Conservation (phyloP, 2,797 vertebrate genomes). For the Trematomus bernacchii region DNA sequence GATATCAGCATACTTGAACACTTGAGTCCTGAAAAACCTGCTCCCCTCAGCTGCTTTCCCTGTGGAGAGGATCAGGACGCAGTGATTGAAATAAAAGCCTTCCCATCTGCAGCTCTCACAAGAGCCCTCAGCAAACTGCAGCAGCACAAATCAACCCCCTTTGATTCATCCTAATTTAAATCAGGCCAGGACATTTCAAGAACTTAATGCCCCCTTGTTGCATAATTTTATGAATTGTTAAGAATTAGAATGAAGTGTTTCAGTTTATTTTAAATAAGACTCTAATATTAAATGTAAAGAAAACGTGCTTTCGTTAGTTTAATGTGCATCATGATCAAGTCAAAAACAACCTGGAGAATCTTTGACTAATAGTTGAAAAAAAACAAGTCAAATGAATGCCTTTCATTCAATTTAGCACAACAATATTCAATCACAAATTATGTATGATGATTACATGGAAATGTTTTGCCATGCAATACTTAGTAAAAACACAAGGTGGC, state of each 20-base stretch:
- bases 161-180: conserved; percentile 40
- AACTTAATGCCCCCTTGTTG: conserved; percentile 1
- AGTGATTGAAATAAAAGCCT: conserved; percentile 63
- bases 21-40: conserved; percentile 29
- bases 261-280: background rate
- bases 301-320: background rate
- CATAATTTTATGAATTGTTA: background rate
- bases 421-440: background rate
- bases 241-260: conserved; percentile 4
- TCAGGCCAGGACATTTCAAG: conserved; percentile 21
- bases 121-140: conserved; percentile 49
- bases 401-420: background rate
- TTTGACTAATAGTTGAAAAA: background rate
- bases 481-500: conserved; percentile 76
- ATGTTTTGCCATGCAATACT: conserved; percentile 10
- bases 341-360: background rate
- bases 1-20: conserved; percentile 24
- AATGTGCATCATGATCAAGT: background rate
- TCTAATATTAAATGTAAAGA: background rate
- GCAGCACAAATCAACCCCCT: conserved; percentile 44
- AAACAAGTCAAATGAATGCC: background rate
- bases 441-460: background rate
- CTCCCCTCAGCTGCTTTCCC: conserved; percentile 37
- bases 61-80: conserved; percentile 56
- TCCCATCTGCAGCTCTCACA: conserved; percentile 61